phyloP scores from a whole-genome alignment of 2,888 invertebrate genomes.

The Hirtodrosophila alboralis region DNA sequence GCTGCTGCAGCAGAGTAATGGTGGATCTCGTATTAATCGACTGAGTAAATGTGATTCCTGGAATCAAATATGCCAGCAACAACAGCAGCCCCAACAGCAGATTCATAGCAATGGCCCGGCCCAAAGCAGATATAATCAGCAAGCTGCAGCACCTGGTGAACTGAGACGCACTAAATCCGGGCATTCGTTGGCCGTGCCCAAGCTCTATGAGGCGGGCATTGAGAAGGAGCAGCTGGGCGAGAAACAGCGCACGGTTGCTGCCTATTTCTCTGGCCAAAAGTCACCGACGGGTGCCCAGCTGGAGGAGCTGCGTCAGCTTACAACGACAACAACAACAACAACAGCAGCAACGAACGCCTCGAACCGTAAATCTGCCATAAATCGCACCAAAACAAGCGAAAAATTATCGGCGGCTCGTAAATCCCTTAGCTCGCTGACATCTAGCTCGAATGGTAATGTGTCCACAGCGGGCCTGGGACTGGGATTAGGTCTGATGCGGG shows the following conservation, averaged over 20 bases:
- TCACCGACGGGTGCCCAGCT: constrained; percentile 78
- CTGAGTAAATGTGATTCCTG: constrained; percentile 91
- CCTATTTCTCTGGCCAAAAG: constrained; percentile 87
- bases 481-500: constrained; percentile 30
- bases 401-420: constrained; percentile 85
- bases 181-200: constrained; percentile 89
- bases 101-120: constrained; percentile 17
- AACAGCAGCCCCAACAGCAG: constrained; percentile 42
- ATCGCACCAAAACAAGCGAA: constrained; percentile 85
- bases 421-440: constrained; percentile 72
- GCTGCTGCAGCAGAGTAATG: constrained; percentile 31
- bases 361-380: constrained; percentile 78
- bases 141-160: constrained; percentile 32
- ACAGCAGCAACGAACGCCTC: constrained; percentile 35
- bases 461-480: constrained; percentile 51
- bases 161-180: constrained; percentile 88
- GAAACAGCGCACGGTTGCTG: constrained; percentile 90
- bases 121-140: constrained; percentile 33
- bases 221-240: constrained; percentile 88
- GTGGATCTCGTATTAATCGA: constrained; percentile 69
- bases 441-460: constrained; percentile 65
- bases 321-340: constrained; percentile 48
- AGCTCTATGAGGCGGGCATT: constrained; percentile 92
- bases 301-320: constrained; percentile 47
- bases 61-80: constrained; percentile 88